Base-by-base conservation (phyloP, 2,113 vertebrate genomes). In the Neodon shergylaensis region DNA sequence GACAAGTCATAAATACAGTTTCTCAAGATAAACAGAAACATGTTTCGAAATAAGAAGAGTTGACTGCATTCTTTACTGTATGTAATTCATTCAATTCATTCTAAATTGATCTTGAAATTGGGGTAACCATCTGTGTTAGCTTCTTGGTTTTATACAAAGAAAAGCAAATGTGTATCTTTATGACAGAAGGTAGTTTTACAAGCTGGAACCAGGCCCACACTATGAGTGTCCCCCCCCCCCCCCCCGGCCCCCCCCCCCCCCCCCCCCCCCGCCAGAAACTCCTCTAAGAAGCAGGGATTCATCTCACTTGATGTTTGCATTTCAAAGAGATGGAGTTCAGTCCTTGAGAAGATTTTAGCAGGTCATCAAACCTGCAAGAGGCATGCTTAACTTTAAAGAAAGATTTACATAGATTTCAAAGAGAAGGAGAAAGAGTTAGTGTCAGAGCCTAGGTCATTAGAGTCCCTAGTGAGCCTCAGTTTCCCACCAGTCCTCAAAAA, bases 331-430 rank as follows among this genome's bases (percentile, higher is more conserved):
- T 81, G 22, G 19, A 58, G 68, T 13, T 13, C 8, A 42, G 44
- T 92, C 84, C 33, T 66, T n/a, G 61, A 92, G 81, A 87, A 94
- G 83, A 78, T 12, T 70, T 77, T 21, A 21, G 36, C 44, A n/a
- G n/a, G 17, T 96, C 79, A 77, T 90, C 92, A 90, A 95, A 24
- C 42, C 33, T 24, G 49, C 52, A 94, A 93, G 78, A 78, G 11
- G 72, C 79, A 85, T 79, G 36, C 77, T 31, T 73, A n/a, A 8
- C 42, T 86, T 86, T 65, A 21, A 13, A 63, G 86, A 70, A 86
- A 86, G 44, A 91, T 94, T 93, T 95, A 83, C 14, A 54, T 94
- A n/a, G 24, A 92, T 92, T 96, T 88, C 76, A 79, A 84, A 84
- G 63, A 63, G 66, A 93, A 11, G 84, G 42, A 85, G 33, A 91